Evolutionary conservation across 2,888 invertebrate genomes (phyloP).

Genomic region (Lamproptera curius): DNA sequence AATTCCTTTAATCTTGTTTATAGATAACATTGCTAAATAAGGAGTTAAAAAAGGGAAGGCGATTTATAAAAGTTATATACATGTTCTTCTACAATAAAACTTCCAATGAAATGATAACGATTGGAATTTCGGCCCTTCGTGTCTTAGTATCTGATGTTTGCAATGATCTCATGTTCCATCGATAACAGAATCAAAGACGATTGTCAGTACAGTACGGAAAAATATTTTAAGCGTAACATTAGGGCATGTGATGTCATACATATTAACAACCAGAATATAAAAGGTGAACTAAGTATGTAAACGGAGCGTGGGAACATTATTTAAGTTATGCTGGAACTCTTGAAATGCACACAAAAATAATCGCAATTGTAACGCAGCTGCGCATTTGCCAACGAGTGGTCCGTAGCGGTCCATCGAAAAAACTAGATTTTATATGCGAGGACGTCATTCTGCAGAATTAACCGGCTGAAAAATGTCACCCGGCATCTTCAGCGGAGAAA

Average conservation of each 20-base stretch:
- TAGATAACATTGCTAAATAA: too few relatives aligned
- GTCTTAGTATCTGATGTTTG: too few relatives aligned
- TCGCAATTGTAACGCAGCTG: constrained; percentile 48
- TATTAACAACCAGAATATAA: not conserved
- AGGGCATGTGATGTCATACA: too few relatives aligned
- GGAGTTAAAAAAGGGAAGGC: not conserved
- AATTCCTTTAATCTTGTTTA: not conserved
- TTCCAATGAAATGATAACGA: too few relatives aligned
- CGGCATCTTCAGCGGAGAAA: constrained; percentile 58
- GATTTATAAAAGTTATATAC: not conserved
- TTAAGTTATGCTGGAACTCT: constrained; percentile 25
- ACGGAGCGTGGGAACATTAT: constrained; percentile 26
- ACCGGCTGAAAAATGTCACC: constrained; percentile 67
- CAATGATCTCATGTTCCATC: too few relatives aligned
- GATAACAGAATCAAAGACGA: too few relatives aligned
- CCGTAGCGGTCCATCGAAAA: constrained; percentile 50
- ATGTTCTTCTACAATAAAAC: too few relatives aligned
- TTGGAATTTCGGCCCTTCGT: too few relatives aligned
- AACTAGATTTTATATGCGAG: constrained; percentile 53
- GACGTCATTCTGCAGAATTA: constrained; percentile 51
- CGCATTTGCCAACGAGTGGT: constrained; percentile 51
- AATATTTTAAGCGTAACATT: too few relatives aligned
- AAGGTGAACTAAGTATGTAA: not conserved
- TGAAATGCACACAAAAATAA: constrained; percentile 28
- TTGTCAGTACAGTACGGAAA: too few relatives aligned